These are phyloP conservation scores for Drosophila peninsularis DNA, from an alignment of 2,888 invertebrate species.

Conservation along the genomic window DNA sequence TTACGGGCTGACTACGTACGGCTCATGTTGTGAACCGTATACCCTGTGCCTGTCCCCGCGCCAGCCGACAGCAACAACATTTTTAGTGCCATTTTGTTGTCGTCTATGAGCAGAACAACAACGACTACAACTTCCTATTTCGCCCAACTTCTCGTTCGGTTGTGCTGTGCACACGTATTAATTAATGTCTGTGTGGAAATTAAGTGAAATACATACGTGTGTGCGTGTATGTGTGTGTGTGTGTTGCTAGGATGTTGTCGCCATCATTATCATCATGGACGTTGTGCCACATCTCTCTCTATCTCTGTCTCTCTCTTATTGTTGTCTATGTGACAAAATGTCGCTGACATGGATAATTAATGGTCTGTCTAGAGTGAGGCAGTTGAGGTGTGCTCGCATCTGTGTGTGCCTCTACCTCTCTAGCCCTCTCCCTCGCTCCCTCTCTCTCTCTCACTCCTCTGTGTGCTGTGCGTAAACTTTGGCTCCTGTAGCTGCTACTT, in stretches of 20 bases:
- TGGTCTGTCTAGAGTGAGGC: constrained; percentile 52
- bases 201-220: constrained; percentile 73
- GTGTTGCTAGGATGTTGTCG: constrained; percentile 61
- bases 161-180: constrained; percentile 70
- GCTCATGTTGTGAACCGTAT: neutral
- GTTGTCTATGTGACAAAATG: constrained; percentile 71
- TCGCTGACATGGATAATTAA: constrained; percentile 80
- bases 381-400: constrained; percentile 16
- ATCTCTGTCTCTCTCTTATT: constrained; percentile 1
- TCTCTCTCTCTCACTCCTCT: neutral
- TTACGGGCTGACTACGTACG: constrained; percentile 20
- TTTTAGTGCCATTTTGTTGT: constrained; percentile 66
- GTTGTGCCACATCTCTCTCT: constrained; percentile 15
- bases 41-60: neutral
- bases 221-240: constrained; percentile 11
- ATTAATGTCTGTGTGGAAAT: constrained; percentile 78
- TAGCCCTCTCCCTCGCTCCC: neutral
- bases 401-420: neutral
- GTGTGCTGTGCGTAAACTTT: constrained; percentile 18
- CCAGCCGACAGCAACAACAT: constrained; percentile 40
- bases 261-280: constrained; percentile 35
- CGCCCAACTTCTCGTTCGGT: constrained; percentile 10
- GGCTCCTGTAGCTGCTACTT: constrained; percentile 25
- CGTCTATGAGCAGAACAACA: constrained; percentile 33
- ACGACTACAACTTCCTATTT: constrained; percentile 1